Base-by-base conservation (phyloP, 2,888 invertebrate species). In the Eudemis profundana region DNA sequence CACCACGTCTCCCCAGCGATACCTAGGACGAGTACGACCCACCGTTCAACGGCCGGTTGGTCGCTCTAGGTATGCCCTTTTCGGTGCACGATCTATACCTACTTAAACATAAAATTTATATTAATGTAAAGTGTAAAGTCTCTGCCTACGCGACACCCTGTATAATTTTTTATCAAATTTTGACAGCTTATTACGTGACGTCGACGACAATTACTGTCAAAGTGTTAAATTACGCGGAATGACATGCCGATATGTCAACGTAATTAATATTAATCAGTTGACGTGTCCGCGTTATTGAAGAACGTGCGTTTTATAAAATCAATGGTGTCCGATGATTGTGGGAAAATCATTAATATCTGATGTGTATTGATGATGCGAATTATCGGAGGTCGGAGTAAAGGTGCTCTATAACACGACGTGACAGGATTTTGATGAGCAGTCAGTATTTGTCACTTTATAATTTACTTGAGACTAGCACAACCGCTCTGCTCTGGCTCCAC, bases 201-300 rank as follows among this genome's bases (percentile, higher is more conserved):
- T 51, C 64, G 57, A 17, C 36, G 50, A 44, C 64, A 51, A 64
- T 64, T 64, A 64, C 57, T 59, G 64, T 64, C 64, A 59, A 44
- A 40, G 19, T 64, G 57, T 64, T 64, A 64, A 64, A 64, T 64
- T 64, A 64, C 27, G 57, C 50, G 57, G 44, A 64, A 64, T 59
- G 64, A 51, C 64, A 59, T 46, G 50, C 50, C 44, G 23, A 53
- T 33, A 33, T 59, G 57, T 59, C 44, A 51, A 27, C 23, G 64
- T 44, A 69, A 74, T 74, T 74, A 74, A 73, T 75, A 70, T 70
- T 67, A 67, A 74, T 72, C 68, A 68, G 67, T 54, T 62, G 71
- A 71, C 69, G 61, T 66, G 17, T 21, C 29, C 44, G 63, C 53
- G 59, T 59, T 70, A 69, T 69, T 70, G 69, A 68, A 67, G 68